Percentiles rank a stretch among this genome's conserved stretches.
Evolutionary conservation across 2,113 vertebrate species (phyloP).

Genomic region (Piprites chloris): DNA sequence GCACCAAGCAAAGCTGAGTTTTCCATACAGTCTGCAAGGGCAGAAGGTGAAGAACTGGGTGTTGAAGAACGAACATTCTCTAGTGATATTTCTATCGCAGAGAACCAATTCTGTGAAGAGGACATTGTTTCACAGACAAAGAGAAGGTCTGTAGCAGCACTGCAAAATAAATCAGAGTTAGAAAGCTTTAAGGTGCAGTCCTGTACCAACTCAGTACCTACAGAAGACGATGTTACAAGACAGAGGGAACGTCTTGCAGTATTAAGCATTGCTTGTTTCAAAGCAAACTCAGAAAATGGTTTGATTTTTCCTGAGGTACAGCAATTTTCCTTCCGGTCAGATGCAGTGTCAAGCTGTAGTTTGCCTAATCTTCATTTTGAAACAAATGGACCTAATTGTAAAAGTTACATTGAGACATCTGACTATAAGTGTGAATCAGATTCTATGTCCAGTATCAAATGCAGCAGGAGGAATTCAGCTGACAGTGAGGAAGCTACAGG

Average conservation of each 20-base stretch:
- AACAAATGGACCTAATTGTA: neutral
- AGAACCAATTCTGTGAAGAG: neutral
- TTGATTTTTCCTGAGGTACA: constrained; percentile 5
- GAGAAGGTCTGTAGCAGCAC: neutral
- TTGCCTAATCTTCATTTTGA: constrained; percentile 62
- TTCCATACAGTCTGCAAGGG: neutral
- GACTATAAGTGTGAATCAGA: neutral
- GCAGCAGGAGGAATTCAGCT: neutral
- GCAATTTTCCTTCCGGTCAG: neutral
- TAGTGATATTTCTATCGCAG: neutral
- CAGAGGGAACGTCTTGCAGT: neutral
- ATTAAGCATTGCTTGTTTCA: neutral
- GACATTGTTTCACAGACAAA: neutral
- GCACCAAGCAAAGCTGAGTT: neutral
- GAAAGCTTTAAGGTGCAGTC: neutral
- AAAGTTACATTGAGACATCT: neutral
- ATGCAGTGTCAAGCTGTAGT: constrained; percentile 44
- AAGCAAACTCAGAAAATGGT: constrained; percentile 61
- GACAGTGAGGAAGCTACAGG: neutral
- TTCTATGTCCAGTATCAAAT: constrained; percentile 12
- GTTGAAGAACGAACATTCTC: neutral
- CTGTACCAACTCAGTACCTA: neutral
- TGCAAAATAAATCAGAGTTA: constrained; percentile 4
- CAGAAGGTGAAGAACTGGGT: neutral
- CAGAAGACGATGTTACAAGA: neutral